Base-by-base conservation (phyloP, 2,113 vertebrate species). In the Orthonyx spaldingii region DNA sequence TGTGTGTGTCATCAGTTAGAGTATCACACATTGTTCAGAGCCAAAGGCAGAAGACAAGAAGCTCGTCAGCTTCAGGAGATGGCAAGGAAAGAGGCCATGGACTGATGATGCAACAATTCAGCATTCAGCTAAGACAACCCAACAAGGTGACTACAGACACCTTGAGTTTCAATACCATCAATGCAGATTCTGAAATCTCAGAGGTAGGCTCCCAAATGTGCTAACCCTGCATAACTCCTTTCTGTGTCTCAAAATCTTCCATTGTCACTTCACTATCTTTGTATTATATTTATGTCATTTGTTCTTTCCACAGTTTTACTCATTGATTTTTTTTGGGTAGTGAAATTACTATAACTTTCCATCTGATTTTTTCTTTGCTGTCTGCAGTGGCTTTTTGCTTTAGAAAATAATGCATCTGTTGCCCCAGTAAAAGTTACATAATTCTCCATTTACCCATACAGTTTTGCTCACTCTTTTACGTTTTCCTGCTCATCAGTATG, bases 401-500 rank as follows among this genome's bases (percentile, higher is more conserved):
- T 76, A 77, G 56, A 82, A 95, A 96, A 65, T 50, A 92, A 89
- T 90, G 14, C 46, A 55, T 94, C 71, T 87, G 61, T 68, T 89
- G 28, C 16, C 71, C 83, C 68, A 82, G 87, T 92, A 90, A 89
- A 93, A 91, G 64, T 87, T 95, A 83, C 2, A 0, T 70, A 96
- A 94, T 88, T 81, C n/a, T 95, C 27, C 89, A 83, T 89, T 95
- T 96, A 92, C 72, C 57, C 75, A 64, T 91, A 80, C 33, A 90
- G 75, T 91, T 90, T 91, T 91, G 39, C 30, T 96, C 59, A 83
- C 27, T 70, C 55, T 70, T 74, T 95, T 83, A 81, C 74, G 61
- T 91, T 70, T 94, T 85, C 39, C 80, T 87, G 46, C 82, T 96
- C 79, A 94, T 95, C 44, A 72, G 82, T 96, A 95, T 93, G 87